A percentile compares a stretch with the other conserved stretches of the same genome.
Conservation (phyloP, 2,888 invertebrate genomes). For the Pandemis heparana region DNA sequence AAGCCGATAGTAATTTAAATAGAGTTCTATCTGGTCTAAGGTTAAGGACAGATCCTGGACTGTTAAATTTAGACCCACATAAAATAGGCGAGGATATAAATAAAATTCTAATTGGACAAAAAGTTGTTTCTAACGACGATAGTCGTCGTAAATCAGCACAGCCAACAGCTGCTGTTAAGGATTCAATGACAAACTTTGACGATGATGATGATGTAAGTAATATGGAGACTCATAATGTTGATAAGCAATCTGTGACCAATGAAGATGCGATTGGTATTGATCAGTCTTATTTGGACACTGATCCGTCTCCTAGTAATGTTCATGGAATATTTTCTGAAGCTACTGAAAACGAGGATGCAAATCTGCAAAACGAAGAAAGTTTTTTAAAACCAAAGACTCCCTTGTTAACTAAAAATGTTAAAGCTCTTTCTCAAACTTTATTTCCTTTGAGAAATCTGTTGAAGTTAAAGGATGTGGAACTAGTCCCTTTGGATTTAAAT, state of each 20-base stretch:
- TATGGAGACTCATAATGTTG: neutral
- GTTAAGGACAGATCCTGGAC: constrained; percentile 47
- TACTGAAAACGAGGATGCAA: neutral
- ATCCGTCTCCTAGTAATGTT: constrained; percentile 45
- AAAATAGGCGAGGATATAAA: constrained; percentile 12
- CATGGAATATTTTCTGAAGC: constrained; percentile 41
- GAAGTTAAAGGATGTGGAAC: constrained; percentile 64
- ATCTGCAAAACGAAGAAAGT: neutral
- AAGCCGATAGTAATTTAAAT: constrained; percentile 41
- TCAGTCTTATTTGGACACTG: constrained; percentile 44
- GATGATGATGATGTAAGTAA: constrained; percentile 20
- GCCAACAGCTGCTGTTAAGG: neutral
- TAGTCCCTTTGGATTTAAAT: constrained; percentile 48
- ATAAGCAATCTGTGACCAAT: neutral
- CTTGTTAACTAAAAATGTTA: constrained; percentile 42
- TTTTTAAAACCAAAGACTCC: constrained; percentile 36
- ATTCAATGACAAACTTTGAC: constrained; percentile 7
- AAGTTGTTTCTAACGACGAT: neutral
- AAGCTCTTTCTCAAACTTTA: constrained; percentile 46
- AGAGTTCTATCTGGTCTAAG: constrained; percentile 43
- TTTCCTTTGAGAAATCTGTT: constrained; percentile 56
- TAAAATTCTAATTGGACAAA: constrained; percentile 6
- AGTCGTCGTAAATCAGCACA: neutral
- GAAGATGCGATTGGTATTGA: neutral
- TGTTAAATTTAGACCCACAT: constrained; percentile 33